phyloP scores from a whole-genome alignment of 2,888 invertebrate species.

The Cerceris ruficornis region DNA sequence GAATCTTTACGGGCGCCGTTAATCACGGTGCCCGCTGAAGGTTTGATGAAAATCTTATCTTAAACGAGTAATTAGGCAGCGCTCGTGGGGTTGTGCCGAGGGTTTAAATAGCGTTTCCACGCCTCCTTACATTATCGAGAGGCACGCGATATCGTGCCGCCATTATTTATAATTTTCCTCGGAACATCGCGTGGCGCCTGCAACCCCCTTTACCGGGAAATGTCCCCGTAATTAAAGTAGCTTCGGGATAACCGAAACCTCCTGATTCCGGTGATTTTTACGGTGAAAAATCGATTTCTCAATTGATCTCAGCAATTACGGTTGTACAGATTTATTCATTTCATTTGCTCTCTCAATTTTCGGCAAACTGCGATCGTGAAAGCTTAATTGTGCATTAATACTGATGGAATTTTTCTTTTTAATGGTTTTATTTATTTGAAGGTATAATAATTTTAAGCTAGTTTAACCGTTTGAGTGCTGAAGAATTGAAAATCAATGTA shows the following conservation, averaged over 20 bases:
- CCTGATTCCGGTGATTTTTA: too few species aligned
- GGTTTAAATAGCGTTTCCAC: conserved; percentile 62
- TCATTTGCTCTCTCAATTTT: too few species aligned
- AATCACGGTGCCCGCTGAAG: conserved; percentile 54
- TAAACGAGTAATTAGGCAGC: conserved; percentile 67
- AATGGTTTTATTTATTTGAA: too few species aligned
- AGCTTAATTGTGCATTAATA: too few species aligned
- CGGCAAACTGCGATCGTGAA: too few species aligned
- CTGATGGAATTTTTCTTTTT: too few species aligned
- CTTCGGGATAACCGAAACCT: neutral
- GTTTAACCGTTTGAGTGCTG: too few species aligned
- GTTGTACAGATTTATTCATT: too few species aligned
- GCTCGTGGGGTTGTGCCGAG: conserved; percentile 40
- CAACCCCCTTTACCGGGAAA: conserved; percentile 4
- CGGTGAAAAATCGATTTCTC: too few species aligned
- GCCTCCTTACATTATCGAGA: conserved; percentile 63
- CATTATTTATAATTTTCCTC: conserved; percentile 64
- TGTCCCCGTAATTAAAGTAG: neutral
- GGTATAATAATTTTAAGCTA: too few species aligned
- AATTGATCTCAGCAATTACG: too few species aligned
- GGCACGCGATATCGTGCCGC: conserved; percentile 57
- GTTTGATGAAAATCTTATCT: conserved; percentile 69
- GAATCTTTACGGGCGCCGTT: conserved; percentile 52
- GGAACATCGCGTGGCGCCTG: conserved; percentile 46
- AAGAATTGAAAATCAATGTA: too few species aligned